Evolutionary conservation across 2,797 vertebrate species (phyloP).

Genomic region (Rhinella marina): DNA sequence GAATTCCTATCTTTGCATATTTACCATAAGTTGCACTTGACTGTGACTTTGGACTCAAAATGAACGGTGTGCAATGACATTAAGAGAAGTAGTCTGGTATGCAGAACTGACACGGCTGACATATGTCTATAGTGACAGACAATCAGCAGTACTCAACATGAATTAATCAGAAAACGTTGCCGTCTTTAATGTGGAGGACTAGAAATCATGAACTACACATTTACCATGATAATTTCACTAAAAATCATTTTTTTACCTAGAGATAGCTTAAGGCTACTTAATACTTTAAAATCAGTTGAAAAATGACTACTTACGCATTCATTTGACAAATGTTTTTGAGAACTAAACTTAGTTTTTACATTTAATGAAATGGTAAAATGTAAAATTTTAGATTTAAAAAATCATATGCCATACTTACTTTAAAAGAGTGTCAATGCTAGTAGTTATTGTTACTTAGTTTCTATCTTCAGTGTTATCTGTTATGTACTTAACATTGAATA

Average conservation of each 20-base stretch:
- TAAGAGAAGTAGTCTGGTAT: constrained; percentile 75
- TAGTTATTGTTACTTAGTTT: neutral
- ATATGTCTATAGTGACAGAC: constrained; percentile 76
- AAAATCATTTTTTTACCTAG: constrained; percentile 73
- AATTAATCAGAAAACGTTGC: constrained; percentile 78
- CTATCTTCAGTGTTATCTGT: neutral
- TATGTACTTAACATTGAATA: too few relatives aligned
- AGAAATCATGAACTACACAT: constrained; percentile 74
- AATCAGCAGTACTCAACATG: constrained; percentile 76
- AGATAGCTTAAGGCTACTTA: constrained; percentile 78
- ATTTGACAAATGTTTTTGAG: constrained; percentile 48
- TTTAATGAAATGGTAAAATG: neutral
- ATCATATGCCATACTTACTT: neutral
- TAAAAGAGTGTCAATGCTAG: neutral
- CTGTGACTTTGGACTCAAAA: constrained; percentile 72
- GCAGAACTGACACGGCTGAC: constrained; percentile 74
- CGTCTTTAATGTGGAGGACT: constrained; percentile 75
- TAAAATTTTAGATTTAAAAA: constrained; percentile 10
- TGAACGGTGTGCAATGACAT: constrained; percentile 74
- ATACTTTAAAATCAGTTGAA: constrained; percentile 75
- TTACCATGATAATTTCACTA: constrained; percentile 79
- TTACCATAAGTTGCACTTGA: constrained; percentile 65
- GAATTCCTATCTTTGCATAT: constrained; percentile 32
- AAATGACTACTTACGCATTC: constrained; percentile 70
- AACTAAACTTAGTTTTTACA: constrained; percentile 46